phyloP scores from a whole-genome alignment of 2,113 vertebrate genomes.

The Reinhardtius hippoglossoides region DNA sequence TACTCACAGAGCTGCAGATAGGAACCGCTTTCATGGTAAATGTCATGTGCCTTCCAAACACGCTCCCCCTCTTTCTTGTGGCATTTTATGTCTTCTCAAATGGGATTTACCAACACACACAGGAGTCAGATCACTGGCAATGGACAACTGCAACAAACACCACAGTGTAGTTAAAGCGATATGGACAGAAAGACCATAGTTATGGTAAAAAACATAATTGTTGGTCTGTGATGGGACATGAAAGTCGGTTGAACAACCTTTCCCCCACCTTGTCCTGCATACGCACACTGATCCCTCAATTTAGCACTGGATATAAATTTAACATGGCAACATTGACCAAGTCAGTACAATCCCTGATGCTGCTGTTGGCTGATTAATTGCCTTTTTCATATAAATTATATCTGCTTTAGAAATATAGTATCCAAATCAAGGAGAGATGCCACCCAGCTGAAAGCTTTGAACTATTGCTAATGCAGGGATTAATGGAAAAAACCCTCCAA shows the following conservation, averaged over 20 bases:
- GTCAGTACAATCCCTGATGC: neutral
- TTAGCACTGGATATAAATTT: neutral
- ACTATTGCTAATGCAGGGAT: no score
- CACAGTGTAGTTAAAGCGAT: neutral
- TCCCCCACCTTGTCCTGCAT: neutral
- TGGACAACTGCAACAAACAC: neutral
- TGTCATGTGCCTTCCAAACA: conserved; percentile 18
- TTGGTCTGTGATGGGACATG: neutral
- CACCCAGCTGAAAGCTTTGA: no score
- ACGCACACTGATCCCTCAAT: neutral
- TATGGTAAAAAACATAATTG: neutral
- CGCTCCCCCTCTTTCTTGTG: neutral
- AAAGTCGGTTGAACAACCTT: neutral
- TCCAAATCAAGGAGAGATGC: no score
- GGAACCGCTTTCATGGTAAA: conserved; percentile 43
- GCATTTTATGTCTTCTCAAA: neutral
- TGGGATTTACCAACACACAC: neutral
- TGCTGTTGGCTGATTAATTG: neutral
- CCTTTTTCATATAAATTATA: neutral
- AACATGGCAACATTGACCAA: neutral
- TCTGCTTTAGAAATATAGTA: no score
- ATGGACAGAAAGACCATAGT: neutral
- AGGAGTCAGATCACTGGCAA: neutral
- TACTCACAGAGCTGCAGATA: conserved; percentile 11
- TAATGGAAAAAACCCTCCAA: no score